Conservation (phyloP, 2,113 vertebrate species). For the Sardina pilchardus region DNA sequence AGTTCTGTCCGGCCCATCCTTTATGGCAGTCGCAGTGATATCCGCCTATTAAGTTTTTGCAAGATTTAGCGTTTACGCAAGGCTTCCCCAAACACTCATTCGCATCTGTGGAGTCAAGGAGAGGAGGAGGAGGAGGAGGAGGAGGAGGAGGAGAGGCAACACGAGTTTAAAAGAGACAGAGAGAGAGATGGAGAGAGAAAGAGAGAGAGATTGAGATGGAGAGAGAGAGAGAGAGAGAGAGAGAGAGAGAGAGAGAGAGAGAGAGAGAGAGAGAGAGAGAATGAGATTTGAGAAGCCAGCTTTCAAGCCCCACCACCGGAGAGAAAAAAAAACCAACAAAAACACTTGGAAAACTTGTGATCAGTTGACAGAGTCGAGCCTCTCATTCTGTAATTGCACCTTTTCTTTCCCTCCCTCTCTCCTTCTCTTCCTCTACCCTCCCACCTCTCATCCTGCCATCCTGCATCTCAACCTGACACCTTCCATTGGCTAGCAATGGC, state of each 20-base stretch:
- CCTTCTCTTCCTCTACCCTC: not conserved
- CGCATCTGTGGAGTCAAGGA: constrained; percentile 88
- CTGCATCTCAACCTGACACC: not conserved
- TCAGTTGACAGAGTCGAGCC: constrained; percentile 8
- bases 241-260: constrained; percentile 26
- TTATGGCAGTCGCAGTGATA: constrained; percentile 96
- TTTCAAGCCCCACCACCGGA: constrained; percentile 43
- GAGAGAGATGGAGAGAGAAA: constrained; percentile 28
- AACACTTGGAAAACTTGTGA: constrained; percentile 17
- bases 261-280: constrained; percentile 22
- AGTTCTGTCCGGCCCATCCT: constrained; percentile 95
- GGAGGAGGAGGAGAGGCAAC: not conserved
- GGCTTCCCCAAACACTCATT: constrained; percentile 93
- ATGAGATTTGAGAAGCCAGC: constrained; percentile 30
- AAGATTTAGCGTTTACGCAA: constrained; percentile 92
- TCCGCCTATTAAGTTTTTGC: constrained; percentile 99
- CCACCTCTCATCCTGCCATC: not conserved
- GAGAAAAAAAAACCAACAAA: constrained; percentile 16
- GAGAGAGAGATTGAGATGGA: not conserved
- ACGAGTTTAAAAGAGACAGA: not conserved
- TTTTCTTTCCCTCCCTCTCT: not conserved
- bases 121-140: constrained; percentile 39
- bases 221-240: constrained; percentile 23
- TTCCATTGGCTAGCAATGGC: not conserved
- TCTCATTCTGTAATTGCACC: constrained; percentile 29